Base-by-base conservation (phyloP, 2,113 vertebrate genomes). In the Clinocottus analis region DNA sequence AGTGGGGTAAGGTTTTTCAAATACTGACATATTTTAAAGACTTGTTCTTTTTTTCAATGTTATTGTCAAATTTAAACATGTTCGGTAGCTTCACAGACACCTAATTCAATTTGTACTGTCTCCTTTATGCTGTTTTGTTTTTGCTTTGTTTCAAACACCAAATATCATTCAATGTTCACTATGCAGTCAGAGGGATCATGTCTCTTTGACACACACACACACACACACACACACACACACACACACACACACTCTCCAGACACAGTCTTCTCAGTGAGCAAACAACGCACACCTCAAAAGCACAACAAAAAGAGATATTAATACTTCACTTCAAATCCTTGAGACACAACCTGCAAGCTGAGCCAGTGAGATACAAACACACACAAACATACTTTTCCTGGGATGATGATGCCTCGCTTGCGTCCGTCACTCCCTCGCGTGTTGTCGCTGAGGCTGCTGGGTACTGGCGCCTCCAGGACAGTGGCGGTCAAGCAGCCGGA, bases 361-460 rank as follows among this genome's bases (percentile, higher is more conserved):
- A 13, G 3, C 2, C 10, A 1, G 16, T 39, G 19, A 66, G 19
- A 17, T 3, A 53, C 6, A 59, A 25, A 33, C n/a, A 35, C 7
- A 11, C 3, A 51, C 39, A 8, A 16, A 23, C 9, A 39, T 8
- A 43, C 59, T 23, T 21, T n/a, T 39, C 8, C 43, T 7, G 17
- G 39, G 55, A 90, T 5, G 63, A 91, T 88, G 85, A 60, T 89
- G 85, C 83, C 82, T 56, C 77, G 86, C 61, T 31, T 90, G 14
- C 77, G 82, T 4, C 81, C 80, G 0, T 58, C 56, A 4, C 59
- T 90, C 19, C 84, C 85, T 79, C 80, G 19, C 33, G 64, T 90
- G 51, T 31, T 73, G 56, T 82, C 73, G 0, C 4, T 79, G 82
- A 90, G 88, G 77, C 66, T 85, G 7, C 31, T 87, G 64, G 75